These are phyloP conservation scores for Parambassis ranga DNA, from an alignment of 2,797 vertebrate genomes.

Conservation along the genomic window DNA sequence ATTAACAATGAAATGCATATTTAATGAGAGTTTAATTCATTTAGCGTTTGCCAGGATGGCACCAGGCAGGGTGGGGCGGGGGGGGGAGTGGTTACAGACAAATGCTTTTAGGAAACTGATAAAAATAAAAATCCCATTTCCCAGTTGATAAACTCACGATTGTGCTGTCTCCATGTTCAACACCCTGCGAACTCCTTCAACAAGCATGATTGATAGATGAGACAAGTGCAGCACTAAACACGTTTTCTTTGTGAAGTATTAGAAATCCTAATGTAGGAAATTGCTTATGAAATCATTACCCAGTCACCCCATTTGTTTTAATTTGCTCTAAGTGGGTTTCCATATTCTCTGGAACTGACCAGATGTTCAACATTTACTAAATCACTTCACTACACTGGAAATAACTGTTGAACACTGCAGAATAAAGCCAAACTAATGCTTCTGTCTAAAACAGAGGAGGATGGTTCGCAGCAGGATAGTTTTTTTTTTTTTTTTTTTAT, in stretches of 20 bases:
- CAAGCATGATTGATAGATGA: slow-evolving; percentile 65
- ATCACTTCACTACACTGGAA: slow-evolving; percentile 67
- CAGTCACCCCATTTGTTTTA: slow-evolving; percentile 80
- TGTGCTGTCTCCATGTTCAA: slow-evolving; percentile 15
- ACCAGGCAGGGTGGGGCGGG: slow-evolving; percentile 35
- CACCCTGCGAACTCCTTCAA: slow-evolving; percentile 32
- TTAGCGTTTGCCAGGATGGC: slow-evolving; percentile 71
- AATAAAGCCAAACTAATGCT: slow-evolving; percentile 63
- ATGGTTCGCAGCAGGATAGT: slow-evolving; percentile 41
- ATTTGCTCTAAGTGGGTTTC: slow-evolving; percentile 83
- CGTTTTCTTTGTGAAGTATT: slow-evolving; percentile 75
- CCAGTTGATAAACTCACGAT: slow-evolving; percentile 41
- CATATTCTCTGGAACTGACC: slow-evolving; percentile 79
- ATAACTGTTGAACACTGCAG: slow-evolving; percentile 61
- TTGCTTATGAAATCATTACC: slow-evolving; percentile 81
- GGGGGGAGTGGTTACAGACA: slow-evolving; percentile 40
- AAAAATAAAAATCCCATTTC: slow-evolving; percentile 17
- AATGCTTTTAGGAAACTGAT: slow-evolving; percentile 58
- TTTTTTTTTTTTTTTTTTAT: slow-evolving; percentile 58
- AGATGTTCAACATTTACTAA: slow-evolving; percentile 81
- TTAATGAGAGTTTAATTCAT: slow-evolving; percentile 81
- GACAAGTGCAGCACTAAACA: slow-evolving; percentile 58
- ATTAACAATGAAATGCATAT: slow-evolving; percentile 83
- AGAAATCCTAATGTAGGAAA: slow-evolving; percentile 77
- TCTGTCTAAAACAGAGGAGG: slow-evolving; percentile 56